Base-by-base conservation (phyloP, 2,797 vertebrate species). In the Sandelia bainsii region DNA sequence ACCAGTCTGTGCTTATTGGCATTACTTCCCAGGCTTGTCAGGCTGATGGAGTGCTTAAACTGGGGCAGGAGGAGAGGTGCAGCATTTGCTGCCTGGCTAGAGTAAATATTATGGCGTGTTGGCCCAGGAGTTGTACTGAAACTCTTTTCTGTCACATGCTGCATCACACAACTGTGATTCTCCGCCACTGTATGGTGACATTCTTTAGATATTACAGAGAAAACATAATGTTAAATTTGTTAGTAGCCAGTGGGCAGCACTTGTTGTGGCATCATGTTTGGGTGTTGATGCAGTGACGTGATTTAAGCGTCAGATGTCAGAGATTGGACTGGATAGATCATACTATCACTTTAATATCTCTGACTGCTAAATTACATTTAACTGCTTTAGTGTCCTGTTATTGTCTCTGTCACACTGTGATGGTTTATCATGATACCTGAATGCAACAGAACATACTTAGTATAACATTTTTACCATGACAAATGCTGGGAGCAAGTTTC, bases 51-150 rank as follows among this genome's bases (percentile, higher is more conserved):
- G 83, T 88, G 88, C 86, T 85, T 89, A 72, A 91, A 87, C 52
- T 73, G 75, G 87, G 78, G 86, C 75, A 49, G 62, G 82, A 83
- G 85, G 76, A 77, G 85, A 83, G 84, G 78, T 81, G 82, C 89
- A 81, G 82, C 82, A 72, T 82, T 84, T 62, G 71, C 75, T 87
- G 88, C 83, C 59, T 86, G 89, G 84, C 71, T 82, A 86, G 84
- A 90, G 92, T 94, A 94, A 93, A 94, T 94, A 92, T 93, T 92
- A 89, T 92, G 83, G 81, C 27, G 69, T 39, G 39, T 71, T 84
- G 88, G 86, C 79, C 37, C 71, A 67, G 77, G 83, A 84, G 79
- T 82, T 68, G 69, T 25, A 49, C 80, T 83, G 71, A 74, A 75
- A 34, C 57, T 70, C 75, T 66, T 69, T 70, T 80, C 67, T 77